Evolutionary conservation across 2,888 invertebrate species (phyloP).

Genomic region (Cetonia aurata): DNA sequence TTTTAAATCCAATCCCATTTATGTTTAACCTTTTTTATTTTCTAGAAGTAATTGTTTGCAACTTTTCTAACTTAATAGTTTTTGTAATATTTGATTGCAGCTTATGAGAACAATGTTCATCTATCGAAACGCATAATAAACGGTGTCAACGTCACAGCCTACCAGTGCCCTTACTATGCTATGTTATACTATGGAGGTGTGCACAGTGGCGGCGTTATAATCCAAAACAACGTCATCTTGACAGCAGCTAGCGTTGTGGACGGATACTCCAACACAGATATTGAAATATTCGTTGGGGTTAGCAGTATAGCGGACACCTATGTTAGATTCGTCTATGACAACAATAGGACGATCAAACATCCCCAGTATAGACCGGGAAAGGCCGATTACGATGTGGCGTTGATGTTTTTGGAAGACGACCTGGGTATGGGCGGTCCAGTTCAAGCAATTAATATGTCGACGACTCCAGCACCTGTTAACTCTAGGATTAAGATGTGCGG

Average conservation of each 20-base stretch:
- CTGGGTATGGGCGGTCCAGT: slow-evolving; percentile 1
- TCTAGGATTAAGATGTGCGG: slow-evolving; percentile 22
- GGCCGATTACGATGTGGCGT: slow-evolving; percentile 20
- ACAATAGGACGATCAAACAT: slow-evolving; percentile 15
- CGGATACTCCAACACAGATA: slow-evolving; percentile 11
- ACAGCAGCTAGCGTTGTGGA: slow-evolving; percentile 27
- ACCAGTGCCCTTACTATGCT: slow-evolving; percentile 25
- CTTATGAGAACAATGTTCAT: too few species aligned
- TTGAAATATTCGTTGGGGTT: slow-evolving; percentile 22
- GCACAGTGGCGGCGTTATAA: slow-evolving; percentile 24
- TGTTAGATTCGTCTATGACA: slow-evolving; percentile 7
- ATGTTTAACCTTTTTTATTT: too few species aligned
- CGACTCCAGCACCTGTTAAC: not conserved
- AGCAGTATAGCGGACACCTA: slow-evolving; percentile 5
- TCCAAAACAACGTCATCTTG: slow-evolving; percentile 27
- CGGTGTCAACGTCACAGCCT: not conserved
- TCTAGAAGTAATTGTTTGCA: too few species aligned
- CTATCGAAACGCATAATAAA: slow-evolving; percentile 28
- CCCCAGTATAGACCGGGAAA: slow-evolving; percentile 8
- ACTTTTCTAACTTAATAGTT: too few species aligned
- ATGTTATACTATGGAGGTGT: slow-evolving; percentile 27
- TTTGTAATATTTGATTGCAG: too few species aligned
- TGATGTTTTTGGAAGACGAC: slow-evolving; percentile 18
- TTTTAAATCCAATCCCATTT: too few species aligned
- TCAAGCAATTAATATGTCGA: not conserved